These are phyloP conservation scores for Drosophila villosipedis DNA, from an alignment of 2,888 invertebrate genomes.

Conservation along the genomic window DNA sequence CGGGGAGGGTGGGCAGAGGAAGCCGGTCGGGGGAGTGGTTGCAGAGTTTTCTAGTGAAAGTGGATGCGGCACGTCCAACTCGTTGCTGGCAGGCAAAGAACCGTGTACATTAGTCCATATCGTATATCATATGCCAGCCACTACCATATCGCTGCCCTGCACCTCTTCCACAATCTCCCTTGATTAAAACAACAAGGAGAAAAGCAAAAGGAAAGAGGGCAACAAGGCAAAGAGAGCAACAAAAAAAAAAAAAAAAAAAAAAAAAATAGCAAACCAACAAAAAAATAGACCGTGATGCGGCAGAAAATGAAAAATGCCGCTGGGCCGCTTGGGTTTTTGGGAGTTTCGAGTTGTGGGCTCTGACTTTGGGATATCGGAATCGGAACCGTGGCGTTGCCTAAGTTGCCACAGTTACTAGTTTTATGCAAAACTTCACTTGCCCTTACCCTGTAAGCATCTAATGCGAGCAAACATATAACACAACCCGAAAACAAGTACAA, in stretches of 20 bases:
- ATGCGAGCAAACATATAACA: neutral
- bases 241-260: too few species aligned
- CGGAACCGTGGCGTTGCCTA: constrained; percentile 23
- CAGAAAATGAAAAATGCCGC: constrained; percentile 51
- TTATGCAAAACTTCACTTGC: constrained; percentile 9
- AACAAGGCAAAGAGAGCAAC: neutral
- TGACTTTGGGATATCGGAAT: neutral
- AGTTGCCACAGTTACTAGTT: constrained; percentile 59
- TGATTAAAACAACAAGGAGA: neutral
- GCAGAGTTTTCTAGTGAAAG: constrained; percentile 56
- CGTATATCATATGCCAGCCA: constrained; percentile 65
- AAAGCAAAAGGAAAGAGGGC: constrained; percentile 1
- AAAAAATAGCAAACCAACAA: too few species aligned
- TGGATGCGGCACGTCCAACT: constrained; percentile 26
- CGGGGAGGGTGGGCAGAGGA: neutral
- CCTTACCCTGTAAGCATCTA: constrained; percentile 30
- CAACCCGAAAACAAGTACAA: neutral
- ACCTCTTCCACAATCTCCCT: neutral
- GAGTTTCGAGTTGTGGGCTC: constrained; percentile 1
- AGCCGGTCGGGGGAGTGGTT: neutral
- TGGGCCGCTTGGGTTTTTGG: constrained; percentile 15
- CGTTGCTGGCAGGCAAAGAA: constrained; percentile 29
- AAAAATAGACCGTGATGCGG: constrained; percentile 13
- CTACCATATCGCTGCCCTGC: neutral
- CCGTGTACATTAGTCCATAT: constrained; percentile 64